These are phyloP conservation scores for Ceryle rudis DNA, from an alignment of 2,797 vertebrate genomes.

Conservation along the genomic window DNA sequence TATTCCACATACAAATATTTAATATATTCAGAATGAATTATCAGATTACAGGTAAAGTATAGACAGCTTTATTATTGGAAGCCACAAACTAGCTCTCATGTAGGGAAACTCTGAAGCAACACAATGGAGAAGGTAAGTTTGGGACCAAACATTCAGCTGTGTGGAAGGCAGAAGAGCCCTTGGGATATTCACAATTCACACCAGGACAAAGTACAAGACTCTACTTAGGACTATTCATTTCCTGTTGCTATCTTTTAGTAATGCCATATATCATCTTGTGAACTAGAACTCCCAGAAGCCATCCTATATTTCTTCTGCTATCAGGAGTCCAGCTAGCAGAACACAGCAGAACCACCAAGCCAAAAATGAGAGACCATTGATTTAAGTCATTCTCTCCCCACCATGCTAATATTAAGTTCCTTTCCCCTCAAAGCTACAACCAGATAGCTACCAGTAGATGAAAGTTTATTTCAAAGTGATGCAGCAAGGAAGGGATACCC, in stretches of 20 bases:
- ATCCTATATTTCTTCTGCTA: background rate
- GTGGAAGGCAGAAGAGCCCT: background rate
- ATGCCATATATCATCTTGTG: background rate
- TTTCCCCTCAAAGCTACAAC: background rate
- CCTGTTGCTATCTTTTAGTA: background rate
- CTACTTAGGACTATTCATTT: background rate
- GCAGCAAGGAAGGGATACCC: background rate
- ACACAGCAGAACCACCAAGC: background rate
- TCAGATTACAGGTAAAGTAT: background rate
- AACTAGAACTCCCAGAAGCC: background rate
- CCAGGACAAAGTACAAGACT: background rate
- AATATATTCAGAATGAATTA: background rate
- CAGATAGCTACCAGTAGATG: background rate
- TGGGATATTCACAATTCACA: background rate
- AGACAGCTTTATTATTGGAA: background rate
- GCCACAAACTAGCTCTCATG: background rate
- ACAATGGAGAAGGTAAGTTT: background rate
- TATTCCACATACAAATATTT: background rate
- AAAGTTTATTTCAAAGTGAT: background rate
- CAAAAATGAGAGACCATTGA: background rate
- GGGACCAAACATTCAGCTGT: background rate
- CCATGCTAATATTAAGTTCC: background rate
- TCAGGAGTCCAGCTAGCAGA: background rate
- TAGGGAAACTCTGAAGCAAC: background rate
- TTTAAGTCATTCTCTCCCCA: background rate